phyloP scores from a whole-genome alignment of 2,888 invertebrate genomes.

The Cataglyphis altisquamis region DNA sequence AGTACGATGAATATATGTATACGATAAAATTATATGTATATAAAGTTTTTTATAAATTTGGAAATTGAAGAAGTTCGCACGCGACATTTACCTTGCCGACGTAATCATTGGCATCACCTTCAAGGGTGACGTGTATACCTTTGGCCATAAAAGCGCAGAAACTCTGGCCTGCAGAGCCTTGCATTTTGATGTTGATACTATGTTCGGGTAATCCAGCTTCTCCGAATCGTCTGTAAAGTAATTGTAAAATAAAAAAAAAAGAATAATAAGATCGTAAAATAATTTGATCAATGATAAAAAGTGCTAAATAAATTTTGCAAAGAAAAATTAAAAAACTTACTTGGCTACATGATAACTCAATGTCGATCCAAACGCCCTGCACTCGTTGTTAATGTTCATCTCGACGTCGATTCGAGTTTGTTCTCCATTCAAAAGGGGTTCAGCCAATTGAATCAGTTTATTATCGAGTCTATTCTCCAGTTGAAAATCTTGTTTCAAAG shows the following conservation, averaged over 20 bases:
- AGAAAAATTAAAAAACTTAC: constrained; percentile 87
- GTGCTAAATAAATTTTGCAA: not conserved
- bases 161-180: constrained; percentile 99
- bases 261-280: not conserved
- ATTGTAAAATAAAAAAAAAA: constrained; percentile 7
- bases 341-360: constrained; percentile 98
- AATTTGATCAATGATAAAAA: not conserved
- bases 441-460: constrained; percentile 91
- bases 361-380: constrained; percentile 97
- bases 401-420: constrained; percentile 90
- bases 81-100: constrained; percentile 92
- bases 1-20: not conserved
- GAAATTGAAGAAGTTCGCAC: not conserved
- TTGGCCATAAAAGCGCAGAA: constrained; percentile 98
- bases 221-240: constrained; percentile 91
- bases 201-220: constrained; percentile 94
- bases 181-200: constrained; percentile 93
- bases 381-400: constrained; percentile 95
- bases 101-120: constrained; percentile 99
- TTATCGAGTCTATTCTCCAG: constrained; percentile 94
- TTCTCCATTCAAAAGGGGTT: constrained; percentile 92
- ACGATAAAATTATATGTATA: not conserved
- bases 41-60: not conserved
- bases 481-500: constrained; percentile 94
- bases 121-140: constrained; percentile 95